Percentiles rank a stretch among this genome's conserved stretches.
These are phyloP conservation scores for Drosophila prolongata DNA, from an alignment of 2,888 invertebrate species.

Conservation along the genomic window DNA sequence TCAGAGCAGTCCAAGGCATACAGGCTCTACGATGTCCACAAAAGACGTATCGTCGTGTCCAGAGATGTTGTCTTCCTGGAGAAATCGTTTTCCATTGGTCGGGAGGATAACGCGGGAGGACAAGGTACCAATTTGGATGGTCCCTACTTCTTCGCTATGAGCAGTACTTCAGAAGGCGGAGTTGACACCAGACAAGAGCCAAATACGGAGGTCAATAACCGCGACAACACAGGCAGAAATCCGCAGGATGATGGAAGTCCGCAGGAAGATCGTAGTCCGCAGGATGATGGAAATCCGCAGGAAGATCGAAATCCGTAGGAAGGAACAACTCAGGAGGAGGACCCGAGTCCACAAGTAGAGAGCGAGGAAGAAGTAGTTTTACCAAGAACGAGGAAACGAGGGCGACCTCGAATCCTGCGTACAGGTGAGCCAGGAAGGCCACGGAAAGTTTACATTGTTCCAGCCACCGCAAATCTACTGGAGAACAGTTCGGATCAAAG, in stretches of 20 bases:
- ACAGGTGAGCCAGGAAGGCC: constrained; percentile 1
- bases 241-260: background rate
- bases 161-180: too few relatives aligned
- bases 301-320: background rate
- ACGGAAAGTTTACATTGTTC: background rate
- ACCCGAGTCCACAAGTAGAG: background rate
- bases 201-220: too few relatives aligned
- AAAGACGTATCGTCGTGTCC: background rate
- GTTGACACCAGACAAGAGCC: too few relatives aligned
- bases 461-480: background rate
- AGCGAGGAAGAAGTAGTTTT: background rate
- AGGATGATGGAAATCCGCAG: background rate
- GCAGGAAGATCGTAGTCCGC: background rate
- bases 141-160: background rate
- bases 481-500: background rate
- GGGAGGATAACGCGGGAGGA: background rate
- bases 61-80: background rate
- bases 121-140: background rate
- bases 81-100: background rate
- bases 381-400: background rate
- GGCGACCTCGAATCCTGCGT: background rate
- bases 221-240: background rate
- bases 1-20: background rate
- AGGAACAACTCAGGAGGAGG: too few relatives aligned
- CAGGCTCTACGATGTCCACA: too few relatives aligned